Base-by-base conservation (phyloP, 2,113 vertebrate genomes). In the Platichthys stellatus region DNA sequence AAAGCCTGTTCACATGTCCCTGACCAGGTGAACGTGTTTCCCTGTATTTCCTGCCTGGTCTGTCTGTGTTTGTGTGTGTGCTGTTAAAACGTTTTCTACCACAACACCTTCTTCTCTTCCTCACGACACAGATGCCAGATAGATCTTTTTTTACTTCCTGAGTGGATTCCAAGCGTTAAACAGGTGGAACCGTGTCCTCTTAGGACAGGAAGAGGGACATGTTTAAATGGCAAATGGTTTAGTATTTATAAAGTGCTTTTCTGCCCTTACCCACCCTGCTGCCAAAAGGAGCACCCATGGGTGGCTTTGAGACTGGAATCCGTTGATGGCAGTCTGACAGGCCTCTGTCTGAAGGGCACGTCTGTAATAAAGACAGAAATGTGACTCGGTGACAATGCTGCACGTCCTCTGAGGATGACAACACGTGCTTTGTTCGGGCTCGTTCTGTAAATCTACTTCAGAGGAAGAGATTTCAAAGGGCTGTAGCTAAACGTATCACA, bases 1-100 rank as follows among this genome's bases (percentile, higher is more conserved):
- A 69, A 79, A 82, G 57, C 82, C 28, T 82, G 72, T 87, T 80
- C 83, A 57, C 76, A 69, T 31, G 72, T 58, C 81, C 51, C 51
- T 8, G 62, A 40, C 65, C 66, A 84, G 78, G 78, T 64, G 75
- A 88, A 53, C 1, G 45, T 21, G 15, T 67, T 15, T 67, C 76
- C 72, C 38, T 13, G 45, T 0, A 18, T 28, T 60, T 58, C 26
- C 53, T 12, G 81, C 71, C 78, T 76, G 31, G 31, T 28, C 23
- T 23, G n/a, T n/a, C n/a, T n/a, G 28, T 60, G 10, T 24, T 1
- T 24, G 24, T 76, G 69, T 69, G 45, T 40, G 56, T 11, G 20
- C 81, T 59, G 68, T 62, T 82, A 45, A 75, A 80, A 45, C 20
- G 31, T 69, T 58, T 77, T 31, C 68, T 69, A 58, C 51, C 64